Conservation (phyloP, 2,888 invertebrate species). For the Drosophila kokeensis region DNA sequence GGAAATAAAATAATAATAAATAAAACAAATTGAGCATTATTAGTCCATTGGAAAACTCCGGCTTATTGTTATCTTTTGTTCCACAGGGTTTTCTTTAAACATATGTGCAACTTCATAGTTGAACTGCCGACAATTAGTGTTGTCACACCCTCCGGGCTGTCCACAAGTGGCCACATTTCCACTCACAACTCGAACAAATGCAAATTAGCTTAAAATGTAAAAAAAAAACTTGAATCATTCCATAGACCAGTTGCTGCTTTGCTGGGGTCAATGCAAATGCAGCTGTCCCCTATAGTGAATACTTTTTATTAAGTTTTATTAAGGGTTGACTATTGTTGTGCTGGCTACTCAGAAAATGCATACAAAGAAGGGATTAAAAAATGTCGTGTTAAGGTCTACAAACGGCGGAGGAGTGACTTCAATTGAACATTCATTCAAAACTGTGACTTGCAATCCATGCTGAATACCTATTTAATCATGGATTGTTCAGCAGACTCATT, state of each 20-base stretch:
- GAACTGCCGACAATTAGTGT: constrained; percentile 59
- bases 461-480: neutral
- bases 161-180: constrained; percentile 55
- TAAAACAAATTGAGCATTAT: constrained; percentile 63
- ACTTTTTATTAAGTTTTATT: neutral
- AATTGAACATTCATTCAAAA: neutral
- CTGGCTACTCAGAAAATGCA: neutral
- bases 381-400: neutral
- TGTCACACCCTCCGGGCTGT: constrained; percentile 52
- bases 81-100: constrained; percentile 27
- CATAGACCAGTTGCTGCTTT: constrained; percentile 2
- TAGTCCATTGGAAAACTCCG: constrained; percentile 35
- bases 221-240: neutral
- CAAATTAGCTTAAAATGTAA: constrained; percentile 39
- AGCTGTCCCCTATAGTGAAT: constrained; percentile 26
- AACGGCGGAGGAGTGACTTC: neutral
- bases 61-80: constrained; percentile 29
- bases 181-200: constrained; percentile 27
- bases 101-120: constrained; percentile 76
- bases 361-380: neutral
- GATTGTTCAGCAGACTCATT: neutral
- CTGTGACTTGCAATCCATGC: neutral
- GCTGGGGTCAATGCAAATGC: constrained; percentile 17
- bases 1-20: no score
- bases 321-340: constrained; percentile 35